phyloP scores from a whole-genome alignment of 2,797 vertebrate species.

The Lutra lutra region DNA sequence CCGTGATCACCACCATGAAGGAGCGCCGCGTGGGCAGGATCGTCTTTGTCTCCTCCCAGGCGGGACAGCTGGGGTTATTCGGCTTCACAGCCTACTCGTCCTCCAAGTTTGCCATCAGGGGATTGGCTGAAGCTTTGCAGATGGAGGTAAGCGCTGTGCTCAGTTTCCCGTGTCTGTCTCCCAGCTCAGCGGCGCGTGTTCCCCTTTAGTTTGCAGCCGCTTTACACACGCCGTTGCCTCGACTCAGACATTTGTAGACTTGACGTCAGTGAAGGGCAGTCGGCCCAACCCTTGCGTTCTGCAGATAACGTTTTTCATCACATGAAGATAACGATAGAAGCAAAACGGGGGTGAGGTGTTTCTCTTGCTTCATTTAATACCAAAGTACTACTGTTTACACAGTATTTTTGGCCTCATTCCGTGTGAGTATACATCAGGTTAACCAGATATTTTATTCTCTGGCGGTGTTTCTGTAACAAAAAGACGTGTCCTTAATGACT shows the following conservation, averaged over 20 bases:
- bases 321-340: not conserved
- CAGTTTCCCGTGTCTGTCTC: not conserved
- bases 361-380: not conserved
- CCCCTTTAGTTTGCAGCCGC: not conserved
- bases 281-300: not conserved
- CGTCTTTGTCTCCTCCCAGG: conserved; percentile 98
- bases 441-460: not conserved
- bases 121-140: conserved; percentile 96
- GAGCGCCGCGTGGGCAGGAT: conserved; percentile 97
- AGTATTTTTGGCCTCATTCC: not conserved
- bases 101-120: conserved; percentile 96
- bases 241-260: not conserved
- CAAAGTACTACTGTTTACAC: not conserved
- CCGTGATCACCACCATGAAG: conserved; percentile 98
- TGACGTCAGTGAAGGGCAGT: not conserved
- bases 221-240: not conserved
- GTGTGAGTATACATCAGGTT: accelerated
- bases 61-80: conserved; percentile 95
- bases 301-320: not conserved
- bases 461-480: not conserved
- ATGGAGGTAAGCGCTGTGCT: conserved; percentile 92
- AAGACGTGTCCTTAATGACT: not conserved
- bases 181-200: not conserved
- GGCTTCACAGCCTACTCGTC: conserved; percentile 97
- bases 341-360: not conserved